These are phyloP conservation scores for Paedocypris sp. DNA, from an alignment of 2,113 vertebrate species.

Conservation along the genomic window DNA sequence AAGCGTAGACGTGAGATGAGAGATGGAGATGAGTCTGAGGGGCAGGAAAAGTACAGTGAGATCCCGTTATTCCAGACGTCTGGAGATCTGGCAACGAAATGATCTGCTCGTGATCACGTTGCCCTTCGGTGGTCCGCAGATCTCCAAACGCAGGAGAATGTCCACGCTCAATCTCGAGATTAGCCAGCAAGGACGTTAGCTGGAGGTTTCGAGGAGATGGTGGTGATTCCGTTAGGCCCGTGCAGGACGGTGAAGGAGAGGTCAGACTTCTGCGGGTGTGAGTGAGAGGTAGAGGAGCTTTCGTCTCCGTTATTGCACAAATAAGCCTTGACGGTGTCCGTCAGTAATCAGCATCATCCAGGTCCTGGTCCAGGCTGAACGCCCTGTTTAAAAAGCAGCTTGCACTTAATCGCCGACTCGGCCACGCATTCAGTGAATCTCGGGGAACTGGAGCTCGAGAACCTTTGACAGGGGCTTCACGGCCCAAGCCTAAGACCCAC, in stretches of 20 bases:
- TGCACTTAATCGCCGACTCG: slow-evolving; percentile 60
- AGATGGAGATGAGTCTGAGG: no score
- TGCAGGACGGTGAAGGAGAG: slow-evolving; percentile 7
- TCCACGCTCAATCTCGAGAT: no score
- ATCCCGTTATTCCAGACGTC: no score
- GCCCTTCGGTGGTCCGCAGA: no score
- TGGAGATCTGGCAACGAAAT: no score
- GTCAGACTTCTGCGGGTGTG: slow-evolving; percentile 19
- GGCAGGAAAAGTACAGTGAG: no score
- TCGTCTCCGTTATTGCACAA: slow-evolving; percentile 35
- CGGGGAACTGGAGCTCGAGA: slow-evolving; percentile 38
- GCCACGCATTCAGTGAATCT: slow-evolving; percentile 44
- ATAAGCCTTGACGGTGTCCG: slow-evolving; percentile 40
- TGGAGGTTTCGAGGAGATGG: neutral
- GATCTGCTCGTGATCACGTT: no score
- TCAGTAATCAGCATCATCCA: slow-evolving; percentile 11
- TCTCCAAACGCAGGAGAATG: no score
- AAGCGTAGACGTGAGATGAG: slow-evolving; percentile 46
- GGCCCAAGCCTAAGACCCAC: slow-evolving; percentile 62
- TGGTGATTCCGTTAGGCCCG: no score
- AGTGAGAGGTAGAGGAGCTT: slow-evolving; percentile 18
- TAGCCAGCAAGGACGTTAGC: no score
- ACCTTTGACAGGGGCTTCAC: slow-evolving; percentile 64
- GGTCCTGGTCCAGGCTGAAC: slow-evolving; percentile 35
- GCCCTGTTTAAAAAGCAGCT: slow-evolving; percentile 55